Conservation (phyloP, 2,888 invertebrate species). For the Zelleria hepariella region DNA sequence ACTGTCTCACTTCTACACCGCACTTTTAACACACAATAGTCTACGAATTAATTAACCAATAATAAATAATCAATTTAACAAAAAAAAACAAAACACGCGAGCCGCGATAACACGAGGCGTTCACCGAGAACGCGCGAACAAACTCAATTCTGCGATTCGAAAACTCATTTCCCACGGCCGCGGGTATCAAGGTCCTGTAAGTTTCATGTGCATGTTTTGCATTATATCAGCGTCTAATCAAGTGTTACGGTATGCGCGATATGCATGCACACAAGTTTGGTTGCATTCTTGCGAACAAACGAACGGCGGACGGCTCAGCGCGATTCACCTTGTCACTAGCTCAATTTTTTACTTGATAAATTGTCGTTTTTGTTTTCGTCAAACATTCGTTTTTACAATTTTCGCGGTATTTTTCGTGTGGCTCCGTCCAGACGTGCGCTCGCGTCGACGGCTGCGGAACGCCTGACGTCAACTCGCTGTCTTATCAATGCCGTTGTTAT, state of each 20-base stretch:
- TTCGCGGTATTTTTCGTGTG: constrained; percentile 15
- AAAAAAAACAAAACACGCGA: background rate
- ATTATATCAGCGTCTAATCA: constrained; percentile 38
- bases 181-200: constrained; percentile 24
- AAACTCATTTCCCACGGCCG: constrained; percentile 8
- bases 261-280: constrained; percentile 32
- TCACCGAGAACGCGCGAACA: constrained; percentile 4
- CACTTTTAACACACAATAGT: background rate
- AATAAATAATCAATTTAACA: background rate
- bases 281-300: background rate
- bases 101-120: background rate
- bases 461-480: constrained; percentile 37
- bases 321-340: background rate
- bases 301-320: background rate
- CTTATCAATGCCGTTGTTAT: constrained; percentile 48
- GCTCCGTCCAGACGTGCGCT: constrained; percentile 41
- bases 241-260: constrained; percentile 31
- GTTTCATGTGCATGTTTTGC: constrained; percentile 35
- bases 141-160: constrained; percentile 7
- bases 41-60: background rate
- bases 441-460: constrained; percentile 45
- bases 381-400: background rate
- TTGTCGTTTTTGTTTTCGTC: background rate
- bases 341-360: background rate
- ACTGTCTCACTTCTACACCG: constrained; percentile 4